Conservation (phyloP, 2,113 vertebrate species). For the Eretmochelys imbricata region DNA sequence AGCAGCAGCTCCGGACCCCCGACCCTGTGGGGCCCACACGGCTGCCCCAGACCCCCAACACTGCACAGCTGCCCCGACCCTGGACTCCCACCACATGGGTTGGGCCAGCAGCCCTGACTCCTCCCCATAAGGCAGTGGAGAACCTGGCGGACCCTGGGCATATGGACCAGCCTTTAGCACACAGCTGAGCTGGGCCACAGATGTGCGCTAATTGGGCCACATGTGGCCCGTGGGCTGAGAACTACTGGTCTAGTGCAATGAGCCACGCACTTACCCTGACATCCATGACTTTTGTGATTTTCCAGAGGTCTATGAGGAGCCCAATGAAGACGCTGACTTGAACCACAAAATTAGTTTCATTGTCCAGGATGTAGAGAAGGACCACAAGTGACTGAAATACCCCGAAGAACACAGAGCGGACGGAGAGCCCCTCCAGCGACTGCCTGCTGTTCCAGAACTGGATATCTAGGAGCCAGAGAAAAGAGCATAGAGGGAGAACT, state of each 20-base stretch:
- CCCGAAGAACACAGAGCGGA: conserved; percentile 94
- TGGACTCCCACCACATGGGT: too few species aligned
- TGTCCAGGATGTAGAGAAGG: conserved; percentile 96
- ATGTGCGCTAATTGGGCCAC: too few species aligned
- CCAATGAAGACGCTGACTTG: conserved; percentile 98
- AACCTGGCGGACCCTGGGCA: too few species aligned
- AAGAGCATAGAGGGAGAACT: background rate
- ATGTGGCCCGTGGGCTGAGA: too few species aligned
- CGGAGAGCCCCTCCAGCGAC: conserved; percentile 94
- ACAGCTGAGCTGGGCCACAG: too few species aligned
- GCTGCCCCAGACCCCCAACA: too few species aligned
- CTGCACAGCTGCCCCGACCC: too few species aligned
- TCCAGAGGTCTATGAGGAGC: conserved; percentile 97
- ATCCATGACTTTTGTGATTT: conserved; percentile 99
- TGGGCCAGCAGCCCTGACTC: too few species aligned
- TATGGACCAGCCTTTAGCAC: too few species aligned
- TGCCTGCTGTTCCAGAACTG: conserved; percentile 99
- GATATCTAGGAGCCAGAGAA: conserved; percentile 82
- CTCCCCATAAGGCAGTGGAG: background rate
- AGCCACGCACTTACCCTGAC: conserved; percentile 81
- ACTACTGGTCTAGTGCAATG: accelerated
- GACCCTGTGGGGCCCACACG: too few species aligned
- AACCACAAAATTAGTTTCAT: conserved; percentile 97
- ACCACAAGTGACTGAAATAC: conserved; percentile 96
- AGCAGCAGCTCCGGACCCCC: too few species aligned